These are phyloP conservation scores for Agonopterix heracliana DNA, from an alignment of 2,888 invertebrate species.

Conservation along the genomic window DNA sequence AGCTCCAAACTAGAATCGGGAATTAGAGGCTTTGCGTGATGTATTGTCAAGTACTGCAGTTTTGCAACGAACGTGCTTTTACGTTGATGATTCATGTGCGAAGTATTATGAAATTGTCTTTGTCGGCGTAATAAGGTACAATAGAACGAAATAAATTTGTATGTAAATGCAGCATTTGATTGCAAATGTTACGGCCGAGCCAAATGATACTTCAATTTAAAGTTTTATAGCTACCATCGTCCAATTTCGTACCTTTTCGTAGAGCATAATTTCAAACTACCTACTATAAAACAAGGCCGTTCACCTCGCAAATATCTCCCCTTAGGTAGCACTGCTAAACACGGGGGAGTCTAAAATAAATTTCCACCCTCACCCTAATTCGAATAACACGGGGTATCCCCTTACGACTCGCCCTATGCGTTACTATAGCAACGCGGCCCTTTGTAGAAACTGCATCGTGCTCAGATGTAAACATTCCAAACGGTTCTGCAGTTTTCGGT, in stretches of 20 bases:
- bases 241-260: constrained; percentile 22
- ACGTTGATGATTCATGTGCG: too few relatives aligned
- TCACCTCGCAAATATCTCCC: constrained; percentile 68
- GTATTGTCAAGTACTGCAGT: constrained; percentile 23
- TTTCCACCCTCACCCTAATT: constrained; percentile 66
- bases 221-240: constrained; percentile 14
- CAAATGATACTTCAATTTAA: constrained; percentile 12
- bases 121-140: background rate
- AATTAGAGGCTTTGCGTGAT: constrained; percentile 38
- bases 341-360: constrained; percentile 62
- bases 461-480: constrained; percentile 38
- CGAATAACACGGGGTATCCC: constrained; percentile 50
- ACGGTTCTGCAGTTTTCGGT: constrained; percentile 40
- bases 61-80: background rate
- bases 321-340: constrained; percentile 50
- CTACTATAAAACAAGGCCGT: constrained; percentile 43
- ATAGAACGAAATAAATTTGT: background rate
- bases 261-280: constrained; percentile 19
- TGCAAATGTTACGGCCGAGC: constrained; percentile 7
- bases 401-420: constrained; percentile 49
- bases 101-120: too few relatives aligned
- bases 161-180: background rate
- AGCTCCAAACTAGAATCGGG: constrained; percentile 26
- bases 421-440: constrained; percentile 50
- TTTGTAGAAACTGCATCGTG: constrained; percentile 37